A percentile compares a stretch with the other conserved stretches of the same genome.
Evolutionary conservation across 2,888 invertebrate genomes (phyloP).

Genomic region (Dynastes maya): DNA sequence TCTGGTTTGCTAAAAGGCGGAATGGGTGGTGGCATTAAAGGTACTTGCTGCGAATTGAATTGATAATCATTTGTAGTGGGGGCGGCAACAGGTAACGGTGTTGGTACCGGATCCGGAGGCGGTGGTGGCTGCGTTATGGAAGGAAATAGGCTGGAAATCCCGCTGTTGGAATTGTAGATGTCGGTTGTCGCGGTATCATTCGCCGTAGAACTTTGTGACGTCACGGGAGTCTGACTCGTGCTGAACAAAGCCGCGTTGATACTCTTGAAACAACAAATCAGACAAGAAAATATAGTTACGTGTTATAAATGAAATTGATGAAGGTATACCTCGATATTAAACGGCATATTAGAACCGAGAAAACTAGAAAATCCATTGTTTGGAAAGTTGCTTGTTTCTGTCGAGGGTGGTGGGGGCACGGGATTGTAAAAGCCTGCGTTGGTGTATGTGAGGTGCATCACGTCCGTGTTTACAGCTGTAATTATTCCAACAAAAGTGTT

Average conservation of each 20-base stretch:
- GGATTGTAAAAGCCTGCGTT: constrained; percentile 73
- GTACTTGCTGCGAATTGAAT: constrained; percentile 65
- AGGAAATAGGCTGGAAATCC: constrained; percentile 62
- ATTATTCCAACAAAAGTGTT: not conserved
- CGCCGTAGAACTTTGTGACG: constrained; percentile 44
- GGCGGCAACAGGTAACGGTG: constrained; percentile 52
- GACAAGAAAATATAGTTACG: not conserved
- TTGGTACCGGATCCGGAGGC: constrained; percentile 59
- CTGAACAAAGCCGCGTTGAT: constrained; percentile 57
- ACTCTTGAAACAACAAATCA: constrained; percentile 54
- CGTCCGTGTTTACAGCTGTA: constrained; percentile 64
- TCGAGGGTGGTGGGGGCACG: constrained; percentile 60
- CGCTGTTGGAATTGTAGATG: constrained; percentile 50
- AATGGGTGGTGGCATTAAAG: constrained; percentile 74
- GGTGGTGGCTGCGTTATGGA: constrained; percentile 72
- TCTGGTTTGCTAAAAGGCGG: constrained; percentile 68
- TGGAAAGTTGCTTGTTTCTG: constrained; percentile 59
- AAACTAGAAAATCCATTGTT: constrained; percentile 77
- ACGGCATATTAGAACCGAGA: constrained; percentile 77
- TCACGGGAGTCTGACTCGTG: constrained; percentile 38
- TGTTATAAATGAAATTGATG: too few species aligned
- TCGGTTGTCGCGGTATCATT: constrained; percentile 56
- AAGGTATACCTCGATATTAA: constrained; percentile 70
- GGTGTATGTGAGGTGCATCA: constrained; percentile 60
- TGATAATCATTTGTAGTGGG: constrained; percentile 53